Conservation (phyloP, 1,140 invertebrate species). For the Probaryconus sp. region DNA sequence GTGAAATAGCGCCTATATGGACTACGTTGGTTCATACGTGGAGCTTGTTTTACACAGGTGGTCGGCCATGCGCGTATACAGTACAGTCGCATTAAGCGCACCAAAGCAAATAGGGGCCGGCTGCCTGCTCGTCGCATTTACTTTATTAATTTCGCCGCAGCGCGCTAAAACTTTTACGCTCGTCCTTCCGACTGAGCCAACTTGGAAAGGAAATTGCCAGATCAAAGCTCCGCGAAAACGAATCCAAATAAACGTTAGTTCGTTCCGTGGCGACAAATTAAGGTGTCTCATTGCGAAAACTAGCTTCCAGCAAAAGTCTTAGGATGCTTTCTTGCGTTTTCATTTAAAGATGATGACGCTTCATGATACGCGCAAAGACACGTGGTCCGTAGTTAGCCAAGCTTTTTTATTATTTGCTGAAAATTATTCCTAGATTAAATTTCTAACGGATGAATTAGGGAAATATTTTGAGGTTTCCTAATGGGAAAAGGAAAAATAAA, state of each 20-base stretch:
- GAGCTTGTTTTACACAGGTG: conserved; percentile 57
- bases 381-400: no score
- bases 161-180: conserved; percentile 45
- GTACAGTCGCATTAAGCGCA: conserved; percentile 47
- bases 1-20: conserved; percentile 50
- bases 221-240: not conserved
- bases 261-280: not conserved
- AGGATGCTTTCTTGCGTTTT: no score
- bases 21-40: conserved; percentile 33
- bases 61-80: conserved; percentile 48
- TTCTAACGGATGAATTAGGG: no score
- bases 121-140: conserved; percentile 50
- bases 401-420: no score
- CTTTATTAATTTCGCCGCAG: conserved; percentile 55
- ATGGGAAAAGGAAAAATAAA: no score
- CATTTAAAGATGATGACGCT: no score
- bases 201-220: conserved; percentile 4
- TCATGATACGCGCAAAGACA: no score
- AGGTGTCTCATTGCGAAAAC: not conserved
- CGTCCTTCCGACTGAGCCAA: conserved; percentile 16
- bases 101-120: conserved; percentile 55
- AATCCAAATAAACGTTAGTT: not conserved
- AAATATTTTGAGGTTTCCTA: no score
- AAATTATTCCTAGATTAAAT: no score
- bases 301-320: no score